Percentiles rank a stretch among this genome's conserved stretches.
Conservation (phyloP, 1,140 invertebrate genomes). For the Sitophilus oryzae region DNA sequence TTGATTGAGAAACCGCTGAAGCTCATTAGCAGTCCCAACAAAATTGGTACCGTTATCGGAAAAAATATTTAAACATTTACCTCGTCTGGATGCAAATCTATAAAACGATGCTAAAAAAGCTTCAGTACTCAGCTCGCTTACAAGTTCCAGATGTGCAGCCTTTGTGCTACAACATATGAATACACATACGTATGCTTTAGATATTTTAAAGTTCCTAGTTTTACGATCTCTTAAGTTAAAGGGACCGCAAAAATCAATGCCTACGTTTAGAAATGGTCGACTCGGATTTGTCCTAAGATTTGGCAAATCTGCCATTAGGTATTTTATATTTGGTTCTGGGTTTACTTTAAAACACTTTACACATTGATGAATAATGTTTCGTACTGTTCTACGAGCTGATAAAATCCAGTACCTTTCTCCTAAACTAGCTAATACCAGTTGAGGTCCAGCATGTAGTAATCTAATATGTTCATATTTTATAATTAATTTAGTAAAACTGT, state of each 20-base stretch:
- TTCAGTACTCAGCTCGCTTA: slow-evolving; percentile 31
- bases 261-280: slow-evolving; percentile 30
- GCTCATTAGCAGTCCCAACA: slow-evolving; percentile 25
- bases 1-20: slow-evolving; percentile 42
- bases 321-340: no score
- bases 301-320: slow-evolving; percentile 2
- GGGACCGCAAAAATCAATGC: slow-evolving; percentile 40
- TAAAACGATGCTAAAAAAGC: slow-evolving; percentile 31
- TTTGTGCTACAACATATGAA: slow-evolving; percentile 24
- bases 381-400: slow-evolving; percentile 5
- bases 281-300: neutral
- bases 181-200: slow-evolving; percentile 31
- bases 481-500: slow-evolving; percentile 27
- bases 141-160: slow-evolving; percentile 39
- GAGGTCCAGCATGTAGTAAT: slow-evolving; percentile 29
- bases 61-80: slow-evolving; percentile 25
- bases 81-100: slow-evolving; percentile 34
- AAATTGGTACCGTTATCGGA: slow-evolving; percentile 37
- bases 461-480: slow-evolving; percentile 24
- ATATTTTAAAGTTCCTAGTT: slow-evolving; percentile 26
- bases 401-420: slow-evolving; percentile 32
- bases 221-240: slow-evolving; percentile 29
- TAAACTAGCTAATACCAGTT: slow-evolving; percentile 22
- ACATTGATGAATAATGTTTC: slow-evolving; percentile 21
- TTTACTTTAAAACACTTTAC: slow-evolving; percentile 24